Percentiles rank a stretch among this genome's conserved stretches.
These are phyloP conservation scores for Xanthorhoe spadicearia DNA, from an alignment of 2,888 invertebrate genomes.

Conservation along the genomic window DNA sequence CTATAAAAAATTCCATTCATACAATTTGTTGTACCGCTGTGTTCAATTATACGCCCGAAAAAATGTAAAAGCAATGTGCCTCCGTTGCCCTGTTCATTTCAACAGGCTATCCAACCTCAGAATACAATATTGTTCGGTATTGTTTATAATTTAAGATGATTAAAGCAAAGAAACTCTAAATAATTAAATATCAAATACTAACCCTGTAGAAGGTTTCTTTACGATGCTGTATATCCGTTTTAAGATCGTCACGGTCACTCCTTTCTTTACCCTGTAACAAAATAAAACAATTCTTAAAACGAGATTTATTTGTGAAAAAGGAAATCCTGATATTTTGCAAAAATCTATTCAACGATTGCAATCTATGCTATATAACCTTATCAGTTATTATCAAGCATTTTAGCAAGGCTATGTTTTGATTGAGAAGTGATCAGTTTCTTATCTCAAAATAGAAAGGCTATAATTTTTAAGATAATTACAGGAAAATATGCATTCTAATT, in stretches of 20 bases:
- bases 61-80: not conserved
- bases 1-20: too few relatives aligned
- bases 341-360: too few relatives aligned
- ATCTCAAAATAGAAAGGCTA: too few relatives aligned
- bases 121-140: not conserved
- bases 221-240: slow-evolving; percentile 80
- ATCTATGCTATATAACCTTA: too few relatives aligned
- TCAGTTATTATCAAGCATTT: too few relatives aligned
- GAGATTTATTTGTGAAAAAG: not conserved
- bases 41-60: not conserved
- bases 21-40: too few relatives aligned
- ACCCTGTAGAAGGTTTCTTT: slow-evolving; percentile 81
- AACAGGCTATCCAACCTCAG: not conserved
- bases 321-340: too few relatives aligned
- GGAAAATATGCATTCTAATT: too few relatives aligned
- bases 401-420: too few relatives aligned
- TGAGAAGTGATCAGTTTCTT: too few relatives aligned
- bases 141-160: not conserved
- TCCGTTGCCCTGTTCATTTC: not conserved
- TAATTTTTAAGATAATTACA: too few relatives aligned
- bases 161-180: not conserved
- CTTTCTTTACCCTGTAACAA: slow-evolving; percentile 81
- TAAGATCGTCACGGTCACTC: slow-evolving; percentile 76
- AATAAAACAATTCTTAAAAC: slow-evolving; percentile 16
- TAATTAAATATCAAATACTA: slow-evolving; percentile 37